Base-by-base conservation (phyloP, 2,888 invertebrate species). In the Netelia fuscicornis region DNA sequence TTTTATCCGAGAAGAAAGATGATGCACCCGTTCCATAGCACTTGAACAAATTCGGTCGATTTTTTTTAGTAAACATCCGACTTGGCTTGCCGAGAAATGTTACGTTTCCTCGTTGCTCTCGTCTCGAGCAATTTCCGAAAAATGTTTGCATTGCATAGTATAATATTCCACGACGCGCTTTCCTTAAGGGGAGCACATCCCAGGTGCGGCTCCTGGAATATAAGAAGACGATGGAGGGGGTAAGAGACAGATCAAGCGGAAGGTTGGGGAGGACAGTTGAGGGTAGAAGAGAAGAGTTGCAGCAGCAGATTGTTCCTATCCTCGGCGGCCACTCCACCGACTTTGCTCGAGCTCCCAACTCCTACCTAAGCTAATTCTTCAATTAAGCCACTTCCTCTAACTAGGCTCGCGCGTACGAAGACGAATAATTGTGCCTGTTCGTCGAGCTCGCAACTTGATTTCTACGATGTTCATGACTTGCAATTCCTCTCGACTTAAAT, bases 321-420 rank as follows among this genome's bases (percentile, higher is more conserved):
- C 78, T 72, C 78, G 52, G 68, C 56, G 37, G 72, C 42, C 68
- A 62, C 78, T 79, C 58, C 64, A 75, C 56, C 42, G 75, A 64
- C 86, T 58, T 17, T 71, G 77, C 81, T 70, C 74, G 67, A 67
- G 82, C 71, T 62, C 68, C 82, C 85, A 67, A 85, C 85, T 85
- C 81, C 86, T 85, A 64, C 85, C 81, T 78, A 86, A 84, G 86
- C 87, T 90, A 91, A 91, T 91, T 90, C 89, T 89, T 90, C 89
- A 90, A 91, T 91, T 89, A 90, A 90, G 88, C 88, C 81, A 89
- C 90, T 91, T 91, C 87, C 90, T 87, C 85, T 86, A 79, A 70
- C 81, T 86, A 89, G 89, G 84, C 86, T 65, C 65, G 70, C 85
- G 42, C 79, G 79, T 80, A 87, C 86, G 84, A 87, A 86, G 87